Conservation (phyloP, 2,113 vertebrate species). For the Daubentonia madagascariensis region DNA sequence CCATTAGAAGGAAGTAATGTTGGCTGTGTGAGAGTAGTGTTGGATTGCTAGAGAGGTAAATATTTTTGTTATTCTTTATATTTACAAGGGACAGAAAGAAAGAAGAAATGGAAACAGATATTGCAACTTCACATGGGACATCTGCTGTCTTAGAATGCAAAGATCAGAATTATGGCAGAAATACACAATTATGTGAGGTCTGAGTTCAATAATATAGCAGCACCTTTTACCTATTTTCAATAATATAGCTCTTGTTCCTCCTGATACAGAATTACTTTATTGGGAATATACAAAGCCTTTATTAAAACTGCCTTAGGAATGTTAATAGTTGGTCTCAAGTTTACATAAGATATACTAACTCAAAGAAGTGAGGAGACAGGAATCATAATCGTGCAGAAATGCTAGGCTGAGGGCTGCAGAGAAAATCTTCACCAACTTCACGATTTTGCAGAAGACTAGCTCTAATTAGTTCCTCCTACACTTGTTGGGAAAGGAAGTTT, state of each 20-base stretch:
- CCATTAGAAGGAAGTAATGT: not conserved
- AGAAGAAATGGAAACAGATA: not conserved
- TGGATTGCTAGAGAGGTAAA: constrained; percentile 2
- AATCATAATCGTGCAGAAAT: not conserved
- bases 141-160: not conserved
- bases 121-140: not conserved
- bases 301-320: not conserved
- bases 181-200: not conserved
- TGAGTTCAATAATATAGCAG: not conserved
- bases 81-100: not conserved
- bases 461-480: not conserved
- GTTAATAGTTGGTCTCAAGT: not conserved
- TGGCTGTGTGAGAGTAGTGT: not conserved
- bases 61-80: not conserved
- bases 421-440: not conserved
- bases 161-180: not conserved
- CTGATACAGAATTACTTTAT: not conserved
- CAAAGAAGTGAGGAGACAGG: not conserved
- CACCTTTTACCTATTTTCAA: not conserved
- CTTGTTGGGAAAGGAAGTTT: not conserved
- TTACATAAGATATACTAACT: not conserved
- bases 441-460: not conserved
- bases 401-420: not conserved
- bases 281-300: not conserved
- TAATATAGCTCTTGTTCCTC: not conserved